phyloP scores from a whole-genome alignment of 37 sponge, comb jelly and placozoan species.

The Cliona cf. orientalis region DNA sequence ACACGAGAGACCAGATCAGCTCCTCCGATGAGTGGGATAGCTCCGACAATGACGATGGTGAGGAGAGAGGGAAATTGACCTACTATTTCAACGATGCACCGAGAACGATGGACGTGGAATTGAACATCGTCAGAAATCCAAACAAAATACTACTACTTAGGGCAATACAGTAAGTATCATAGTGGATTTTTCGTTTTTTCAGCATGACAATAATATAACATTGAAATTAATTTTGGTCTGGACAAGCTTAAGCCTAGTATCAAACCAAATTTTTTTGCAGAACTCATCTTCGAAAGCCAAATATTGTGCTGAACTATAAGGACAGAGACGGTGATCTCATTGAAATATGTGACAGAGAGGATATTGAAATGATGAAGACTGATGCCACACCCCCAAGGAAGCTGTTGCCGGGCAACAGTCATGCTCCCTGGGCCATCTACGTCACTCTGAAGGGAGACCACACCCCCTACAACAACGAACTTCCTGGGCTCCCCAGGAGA shows the following conservation, averaged over 20 bases:
- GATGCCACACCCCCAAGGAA: conserved; percentile 12
- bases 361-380: conserved; percentile 67
- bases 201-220: neutral
- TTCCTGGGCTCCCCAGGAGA: no score
- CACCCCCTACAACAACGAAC: conserved; percentile 76
- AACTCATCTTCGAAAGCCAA: conserved; percentile 35
- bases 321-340: conserved; percentile 86
- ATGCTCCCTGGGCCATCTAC: conserved; percentile 80
- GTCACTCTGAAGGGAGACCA: conserved; percentile 72
- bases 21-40: conserved; percentile 50
- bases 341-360: conserved; percentile 61
- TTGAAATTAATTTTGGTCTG: no score
- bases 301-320: conserved; percentile 82
- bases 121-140: neutral
- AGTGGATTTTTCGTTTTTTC: neutral
- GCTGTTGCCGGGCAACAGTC: neutral
- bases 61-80: conserved; percentile 31
- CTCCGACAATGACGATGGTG: conserved; percentile 25
- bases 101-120: conserved; percentile 12
- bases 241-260: neutral
- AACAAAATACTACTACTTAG: neutral
- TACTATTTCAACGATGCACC: conserved; percentile 43
- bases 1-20: neutral
- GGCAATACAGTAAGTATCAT: conserved; percentile 31
- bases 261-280: conserved; percentile 28